Base-by-base conservation (phyloP, 2,797 vertebrate genomes). In the Hoplostethus mediterraneus region DNA sequence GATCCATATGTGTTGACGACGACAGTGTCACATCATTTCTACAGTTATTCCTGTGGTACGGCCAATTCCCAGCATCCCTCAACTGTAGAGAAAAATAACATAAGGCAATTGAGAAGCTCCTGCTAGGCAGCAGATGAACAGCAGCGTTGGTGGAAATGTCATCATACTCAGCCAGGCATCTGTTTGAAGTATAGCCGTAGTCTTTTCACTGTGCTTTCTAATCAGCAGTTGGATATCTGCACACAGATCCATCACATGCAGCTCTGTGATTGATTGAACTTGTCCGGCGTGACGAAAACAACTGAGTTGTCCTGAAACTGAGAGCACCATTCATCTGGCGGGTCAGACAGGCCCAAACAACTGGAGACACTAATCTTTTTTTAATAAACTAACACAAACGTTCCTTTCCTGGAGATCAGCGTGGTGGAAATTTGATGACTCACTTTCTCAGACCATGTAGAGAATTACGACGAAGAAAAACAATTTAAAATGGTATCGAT, bases 71-170 rank as follows among this genome's bases (percentile, higher is more conserved):
- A 69, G 48, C 14, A 30, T 7, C 3, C 6, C 21, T 40, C 48
- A 71, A 71, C 64, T 71, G 65, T 36, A 64, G 17, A 73, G 38
- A 25, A 30, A 71, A 75, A 68, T 12, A 51, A 60, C 30, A 59
- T 10, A 0, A 48, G 63, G 45, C 21, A 28, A 28, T 53, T 52
- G 7, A 48, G 45, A 5, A 16, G 13, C 14, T 16, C 17, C 25
- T 21, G 36, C 44, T 60, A 65, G 44, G 40, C 47, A 55, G 40
- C 33, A 51, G 42, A 16, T 56, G 17, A 80, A 80, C 30, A 64
- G 36, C 36, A 38, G 17, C 11, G 25, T n/a, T 25, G 61, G 13
- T 62, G 51, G 33, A 77, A 55, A 66, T 64, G 31, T 54, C 21
- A 67, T 17, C 2, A n/a, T 10, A 67, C 60, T 67, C 57, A 58